Evolutionary conservation across 2,113 vertebrate species (phyloP).

Genomic region (Regulus satrapa): DNA sequence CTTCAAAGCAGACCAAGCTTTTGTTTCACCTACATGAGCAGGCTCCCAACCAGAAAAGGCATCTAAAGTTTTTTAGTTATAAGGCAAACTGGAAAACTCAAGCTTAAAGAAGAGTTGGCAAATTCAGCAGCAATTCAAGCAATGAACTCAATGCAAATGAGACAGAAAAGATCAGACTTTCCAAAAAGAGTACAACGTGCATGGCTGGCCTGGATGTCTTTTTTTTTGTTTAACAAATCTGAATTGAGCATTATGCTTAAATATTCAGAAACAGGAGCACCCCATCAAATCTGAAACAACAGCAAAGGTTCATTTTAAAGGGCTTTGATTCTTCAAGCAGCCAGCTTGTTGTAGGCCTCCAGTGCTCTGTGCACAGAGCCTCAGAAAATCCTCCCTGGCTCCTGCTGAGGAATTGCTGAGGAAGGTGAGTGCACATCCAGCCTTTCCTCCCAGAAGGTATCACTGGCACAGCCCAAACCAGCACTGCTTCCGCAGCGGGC

Average conservation of each 20-base stretch:
- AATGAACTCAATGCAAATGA: neutral
- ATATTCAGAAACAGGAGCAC: neutral
- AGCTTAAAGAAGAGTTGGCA: neutral
- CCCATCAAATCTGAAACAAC: neutral
- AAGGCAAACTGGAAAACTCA: neutral
- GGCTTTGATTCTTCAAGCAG: neutral
- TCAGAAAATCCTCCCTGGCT: neutral
- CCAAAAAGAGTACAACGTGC: neutral
- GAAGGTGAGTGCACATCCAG: neutral
- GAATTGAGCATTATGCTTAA: neutral
- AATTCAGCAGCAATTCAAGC: constrained; percentile 7
- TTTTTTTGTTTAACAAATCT: neutral
- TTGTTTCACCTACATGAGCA: neutral
- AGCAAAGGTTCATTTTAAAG: neutral
- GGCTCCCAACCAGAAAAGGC: constrained; percentile 15
- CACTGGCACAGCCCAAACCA: neutral
- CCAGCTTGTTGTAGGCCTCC: rapidly evolving
- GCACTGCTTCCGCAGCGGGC: neutral
- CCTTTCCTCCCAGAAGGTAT: neutral
- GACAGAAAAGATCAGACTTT: neutral
- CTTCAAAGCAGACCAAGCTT: neutral
- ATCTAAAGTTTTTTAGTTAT: neutral
- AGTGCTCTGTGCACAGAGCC: neutral
- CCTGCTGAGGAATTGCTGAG: neutral
- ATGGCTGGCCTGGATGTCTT: neutral